Evolutionary conservation across 2,113 vertebrate genomes (phyloP), one percentile per base, ranked within the genome.

Genomic region (Cebidichthys violaceus): DNA sequence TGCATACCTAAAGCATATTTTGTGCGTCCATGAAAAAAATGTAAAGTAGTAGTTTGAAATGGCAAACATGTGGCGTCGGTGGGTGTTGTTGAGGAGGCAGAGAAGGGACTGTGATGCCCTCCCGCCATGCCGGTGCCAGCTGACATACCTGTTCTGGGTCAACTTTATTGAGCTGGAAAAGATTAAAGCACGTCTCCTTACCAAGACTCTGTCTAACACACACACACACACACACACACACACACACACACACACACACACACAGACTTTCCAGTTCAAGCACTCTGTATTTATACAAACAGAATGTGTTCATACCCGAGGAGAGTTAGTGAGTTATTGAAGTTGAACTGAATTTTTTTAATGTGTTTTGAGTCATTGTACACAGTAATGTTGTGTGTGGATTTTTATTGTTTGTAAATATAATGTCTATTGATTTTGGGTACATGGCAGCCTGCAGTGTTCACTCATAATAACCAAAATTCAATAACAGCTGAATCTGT

Each of bases 401-500:
- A 37, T 20, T 45, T 67, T 47, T 70, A 54, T 31, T 41, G 43
- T 15, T 35, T 77, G 59, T 66, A 60, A 76, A 47, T 33, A 67
- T 37, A 73, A 74, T 39, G 15, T 29, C 15, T 68, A 59, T 83
- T 52, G 65, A 72, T 84, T 57, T 50, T 2, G 9, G 24, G 31
- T 17, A 0, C 29, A 60, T 6, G 11, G 31, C 31, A 4, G 71
- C 3, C 0, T 22, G 13, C 17, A 43, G 47, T 29, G 3, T 65
- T 75, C 55, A 33, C 66, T 85, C 61, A 72, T 52, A 57, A 57
- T 27, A 81, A 77, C 11, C 64, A 18, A 70, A 62, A 77, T 41
- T 67, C 69, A 77, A 83, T 83, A 76, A 67, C 14, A 39, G 39
- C 70, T 62, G 60, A 64, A 50, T 65, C 55, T 69, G 71, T 64